A percentile compares a stretch with the other conserved stretches of the same genome.
These are phyloP conservation scores for Chascanopsetta lugubris DNA, from an alignment of 2,113 vertebrate genomes.

Conservation along the genomic window DNA sequence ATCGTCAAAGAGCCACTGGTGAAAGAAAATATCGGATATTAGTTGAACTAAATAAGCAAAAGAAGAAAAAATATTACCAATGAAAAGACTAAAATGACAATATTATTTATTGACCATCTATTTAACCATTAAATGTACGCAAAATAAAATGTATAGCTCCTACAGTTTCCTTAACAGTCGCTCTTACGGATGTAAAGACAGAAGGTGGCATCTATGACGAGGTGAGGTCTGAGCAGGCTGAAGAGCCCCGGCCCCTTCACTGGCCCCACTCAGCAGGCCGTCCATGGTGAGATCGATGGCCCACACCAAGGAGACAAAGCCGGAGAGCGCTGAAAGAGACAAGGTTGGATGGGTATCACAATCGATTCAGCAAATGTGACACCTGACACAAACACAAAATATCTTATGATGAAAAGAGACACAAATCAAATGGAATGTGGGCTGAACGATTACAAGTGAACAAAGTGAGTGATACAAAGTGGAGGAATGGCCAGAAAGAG, in stretches of 20 bases:
- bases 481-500: constrained; percentile 26
- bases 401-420: background rate
- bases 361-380: constrained; percentile 14
- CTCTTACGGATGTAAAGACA: constrained; percentile 50
- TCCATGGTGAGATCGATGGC: constrained; percentile 75
- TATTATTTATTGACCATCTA: too few relatives aligned
- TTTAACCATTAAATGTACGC: too few relatives aligned
- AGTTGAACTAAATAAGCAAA: too few relatives aligned
- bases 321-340: constrained; percentile 56
- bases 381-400: background rate
- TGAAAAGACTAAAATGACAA: too few relatives aligned
- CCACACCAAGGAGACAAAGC: constrained; percentile 57
- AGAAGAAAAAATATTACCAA: too few relatives aligned
- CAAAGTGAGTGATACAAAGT: constrained; percentile 7
- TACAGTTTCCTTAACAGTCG: constrained; percentile 43
- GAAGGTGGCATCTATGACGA: constrained; percentile 63
- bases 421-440: background rate
- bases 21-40: too few relatives aligned
- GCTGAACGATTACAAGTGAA: background rate
- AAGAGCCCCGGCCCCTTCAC: constrained; percentile 59
- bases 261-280: constrained; percentile 65
- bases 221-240: constrained; percentile 50
- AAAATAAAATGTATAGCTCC: too few relatives aligned
- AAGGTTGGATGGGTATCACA: constrained; percentile 40
- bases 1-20: too few relatives aligned